Evolutionary conservation across 2,888 invertebrate species (phyloP).

Genomic region (Tubulanus polymorphus): DNA sequence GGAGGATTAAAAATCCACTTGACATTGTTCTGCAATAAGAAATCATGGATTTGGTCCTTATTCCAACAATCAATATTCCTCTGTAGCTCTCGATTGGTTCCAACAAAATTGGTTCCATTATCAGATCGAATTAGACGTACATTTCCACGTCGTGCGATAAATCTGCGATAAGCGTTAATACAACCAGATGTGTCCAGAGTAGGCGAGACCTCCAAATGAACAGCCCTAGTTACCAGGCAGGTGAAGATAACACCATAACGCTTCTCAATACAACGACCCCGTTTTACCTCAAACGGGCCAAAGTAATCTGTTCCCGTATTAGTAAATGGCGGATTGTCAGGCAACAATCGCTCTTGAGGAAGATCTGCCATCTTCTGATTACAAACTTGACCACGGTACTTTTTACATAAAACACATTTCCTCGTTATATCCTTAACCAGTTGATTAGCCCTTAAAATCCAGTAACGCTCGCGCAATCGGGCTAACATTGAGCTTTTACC

Average conservation of each 20-base stretch:
- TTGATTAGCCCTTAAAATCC: constrained; percentile 4
- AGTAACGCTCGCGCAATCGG: constrained; percentile 3
- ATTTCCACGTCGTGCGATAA: constrained; percentile 14
- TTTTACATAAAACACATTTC: constrained; percentile 10
- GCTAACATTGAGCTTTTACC: neutral
- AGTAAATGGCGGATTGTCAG: constrained; percentile 12
- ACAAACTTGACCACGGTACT: constrained; percentile 3
- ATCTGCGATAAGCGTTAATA: constrained; percentile 15
- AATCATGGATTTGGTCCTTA: neutral
- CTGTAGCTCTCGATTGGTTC: constrained; percentile 16
- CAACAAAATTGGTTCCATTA: constrained; percentile 20
- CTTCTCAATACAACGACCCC: constrained; percentile 10
- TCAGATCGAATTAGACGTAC: constrained; percentile 11
- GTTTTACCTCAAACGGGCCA: constrained; percentile 14
- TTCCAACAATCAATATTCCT: constrained; percentile 13
- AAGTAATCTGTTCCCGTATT: constrained; percentile 14
- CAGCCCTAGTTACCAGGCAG: constrained; percentile 12
- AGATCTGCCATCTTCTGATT: constrained; percentile 17
- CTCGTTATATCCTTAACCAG: neutral
- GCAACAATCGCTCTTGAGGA: constrained; percentile 7
- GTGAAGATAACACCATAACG: constrained; percentile 21
- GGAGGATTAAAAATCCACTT: neutral
- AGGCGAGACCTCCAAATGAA: constrained; percentile 15
- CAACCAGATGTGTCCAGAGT: constrained; percentile 11
- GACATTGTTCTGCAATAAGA: neutral